Evolutionary conservation across 2,113 vertebrate genomes (phyloP).

Genomic region (Nothocercus julius): DNA sequence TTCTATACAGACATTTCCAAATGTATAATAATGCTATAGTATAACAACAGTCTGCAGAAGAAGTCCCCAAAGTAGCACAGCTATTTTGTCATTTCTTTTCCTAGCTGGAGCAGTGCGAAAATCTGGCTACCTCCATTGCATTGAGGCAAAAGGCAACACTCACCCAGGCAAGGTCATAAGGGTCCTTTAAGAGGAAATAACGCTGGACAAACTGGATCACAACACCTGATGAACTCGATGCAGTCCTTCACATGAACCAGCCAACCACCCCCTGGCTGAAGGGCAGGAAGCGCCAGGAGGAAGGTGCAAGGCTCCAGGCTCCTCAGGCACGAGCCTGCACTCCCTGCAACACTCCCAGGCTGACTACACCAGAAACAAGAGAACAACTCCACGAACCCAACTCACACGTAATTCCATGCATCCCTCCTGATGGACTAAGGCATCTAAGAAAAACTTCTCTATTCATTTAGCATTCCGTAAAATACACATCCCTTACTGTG

Average conservation of each 20-base stretch:
- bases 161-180: slow-evolving; percentile 51
- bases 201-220: background rate
- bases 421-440: background rate
- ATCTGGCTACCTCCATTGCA: background rate
- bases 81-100: slow-evolving; percentile 12
- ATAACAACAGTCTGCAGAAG: background rate
- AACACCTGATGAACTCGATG: background rate
- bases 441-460: background rate
- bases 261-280: background rate
- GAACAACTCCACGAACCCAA: slow-evolving; percentile 27
- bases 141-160: slow-evolving; percentile 55
- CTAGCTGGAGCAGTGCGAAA: background rate
- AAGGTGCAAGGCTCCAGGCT: background rate
- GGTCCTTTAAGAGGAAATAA: slow-evolving; percentile 2
- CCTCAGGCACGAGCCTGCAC: background rate
- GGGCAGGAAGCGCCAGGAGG: background rate
- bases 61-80: background rate
- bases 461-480: background rate
- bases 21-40: background rate
- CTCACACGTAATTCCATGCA: background rate
- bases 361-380: slow-evolving; percentile 34
- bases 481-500: background rate
- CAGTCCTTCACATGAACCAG: background rate
- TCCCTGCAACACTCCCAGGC: background rate
- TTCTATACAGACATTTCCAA: background rate